Base-by-base conservation (phyloP, 2,797 vertebrate species). In the Eulemur mongoz region DNA sequence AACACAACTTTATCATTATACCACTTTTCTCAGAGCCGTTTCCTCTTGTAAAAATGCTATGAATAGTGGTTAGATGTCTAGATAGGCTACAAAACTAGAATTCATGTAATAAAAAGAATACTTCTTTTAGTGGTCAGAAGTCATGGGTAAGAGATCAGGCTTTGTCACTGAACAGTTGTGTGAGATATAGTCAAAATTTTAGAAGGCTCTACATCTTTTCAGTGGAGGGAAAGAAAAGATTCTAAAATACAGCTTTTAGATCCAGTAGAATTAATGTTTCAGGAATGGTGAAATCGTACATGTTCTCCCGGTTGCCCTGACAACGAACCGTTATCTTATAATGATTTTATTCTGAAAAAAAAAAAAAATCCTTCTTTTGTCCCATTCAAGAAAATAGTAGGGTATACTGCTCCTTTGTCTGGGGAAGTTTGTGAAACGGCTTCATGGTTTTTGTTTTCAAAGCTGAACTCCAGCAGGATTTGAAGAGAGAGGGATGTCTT, bases 401-500 rank as follows among this genome's bases (percentile, higher is more conserved):
- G 11, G 23, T 78, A 30, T 92, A 2, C 15, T 88, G 14, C 4
- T 80, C 13, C 13, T 86, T 89, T 89, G 57, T 91, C 82, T 91
- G 40, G 65, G 40, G 61, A 78, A 79, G 43, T 61, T 75, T 78
- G 38, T 84, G 79, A 85, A 63, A 85, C 13, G 17, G 6, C 40
- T 87, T 93, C 43, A 25, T 61, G 30, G 25, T 9, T 78, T 92
- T 93, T 75, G 2, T 75, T 94, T 91, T 80, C 67, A 84, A 91
- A 93, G 38, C 20, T 48, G 14, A 89, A 35, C 13, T 4, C 17
- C 45, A 23, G 0, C 38, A 52, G 38, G 35, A 73, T 90, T 87
- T 88, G 50, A 90, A 81, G 22, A 22, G 30, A 72, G 25, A 73
- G 30, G 30, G 23, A 18, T 85, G 67, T 95, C 50, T 86, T 93